Evolutionary conservation across 2,888 invertebrate genomes (phyloP).

Genomic region (Calameuta idolon): DNA sequence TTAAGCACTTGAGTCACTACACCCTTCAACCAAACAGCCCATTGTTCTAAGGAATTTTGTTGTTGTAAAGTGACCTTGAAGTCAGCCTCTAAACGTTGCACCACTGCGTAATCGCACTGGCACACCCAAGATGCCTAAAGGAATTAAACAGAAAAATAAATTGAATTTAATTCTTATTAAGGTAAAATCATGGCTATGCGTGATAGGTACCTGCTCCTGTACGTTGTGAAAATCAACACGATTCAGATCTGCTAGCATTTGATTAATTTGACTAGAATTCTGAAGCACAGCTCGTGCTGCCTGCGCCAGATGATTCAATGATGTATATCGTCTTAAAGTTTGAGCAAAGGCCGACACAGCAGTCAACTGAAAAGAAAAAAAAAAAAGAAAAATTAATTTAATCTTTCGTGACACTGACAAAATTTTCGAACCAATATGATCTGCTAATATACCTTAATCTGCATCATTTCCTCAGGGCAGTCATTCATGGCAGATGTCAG

Average conservation of each 20-base stretch:
- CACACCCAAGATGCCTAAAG: conserved; percentile 96
- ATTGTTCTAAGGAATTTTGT: conserved; percentile 94
- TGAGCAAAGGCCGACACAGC: conserved; percentile 94
- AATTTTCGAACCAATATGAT: background rate
- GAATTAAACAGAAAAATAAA: conserved; percentile 53
- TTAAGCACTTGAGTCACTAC: conserved; percentile 92
- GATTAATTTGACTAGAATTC: conserved; percentile 93
- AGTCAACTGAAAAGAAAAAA: conserved; percentile 67
- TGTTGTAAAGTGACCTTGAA: conserved; percentile 93
- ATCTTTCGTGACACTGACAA: background rate
- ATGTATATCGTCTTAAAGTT: conserved; percentile 94
- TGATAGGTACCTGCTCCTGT: conserved; percentile 76
- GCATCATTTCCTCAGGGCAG: conserved; percentile 83
- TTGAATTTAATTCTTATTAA: conserved; percentile 13
- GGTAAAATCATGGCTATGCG: background rate
- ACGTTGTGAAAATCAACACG: conserved; percentile 98
- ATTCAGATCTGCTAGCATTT: conserved; percentile 97
- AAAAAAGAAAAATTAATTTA: background rate
- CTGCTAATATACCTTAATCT: conserved; percentile 76
- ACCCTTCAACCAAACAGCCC: conserved; percentile 97
- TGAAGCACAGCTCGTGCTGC: conserved; percentile 96
- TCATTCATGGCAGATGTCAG: conserved; percentile 84
- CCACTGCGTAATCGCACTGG: conserved; percentile 89
- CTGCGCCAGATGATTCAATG: conserved; percentile 95
- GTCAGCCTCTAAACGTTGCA: conserved; percentile 89